Evolutionary conservation across 2,888 invertebrate species (phyloP), one percentile per base, ranked within the genome.

Genomic region (Rotaria socialis): DNA sequence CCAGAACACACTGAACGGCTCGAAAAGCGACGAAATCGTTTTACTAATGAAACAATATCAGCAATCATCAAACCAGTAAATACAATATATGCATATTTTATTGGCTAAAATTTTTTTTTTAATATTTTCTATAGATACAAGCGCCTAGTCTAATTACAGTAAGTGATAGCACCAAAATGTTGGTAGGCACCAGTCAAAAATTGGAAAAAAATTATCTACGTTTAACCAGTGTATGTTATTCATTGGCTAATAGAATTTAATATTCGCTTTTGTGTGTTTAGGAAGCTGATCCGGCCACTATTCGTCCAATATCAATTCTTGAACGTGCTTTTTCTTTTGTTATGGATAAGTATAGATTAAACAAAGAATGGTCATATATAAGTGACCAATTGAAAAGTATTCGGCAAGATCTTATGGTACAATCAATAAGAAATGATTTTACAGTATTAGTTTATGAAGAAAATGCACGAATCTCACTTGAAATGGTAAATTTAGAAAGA

Each of bases 361-460:
- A 14, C 19, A 67, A 67, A 67, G 67, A 67, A 5, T 67, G 27
- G 67, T 67, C 67, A 47, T 84, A 84, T 47, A 50, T 84, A 50
- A 84, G 50, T 84, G 84, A 84, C n/a, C 84, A 84, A 50, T 84
- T 84, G 14, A 84, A 47, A 27, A 84, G 84, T 84, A 84, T 84
- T 84, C 84, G 84, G 24, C 84, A 84, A 50, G 84, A 84, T 84
- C 50, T 84, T 5, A 84, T 50, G 47, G 98, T 96, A 85, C 99
- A 99, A 93, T 96, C 97, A 89, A 94, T 99, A 89, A 93, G 98
- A 89, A 95, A 97, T 92, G 93, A 93, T 88, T 97, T 99, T 90
- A 97, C 98, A 86, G 95, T 99, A n/a, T 94, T 95, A 90, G 99
- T 99, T 22, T 99, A 99, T 92, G 99, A 99, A 93, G 97, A 96